phyloP scores from a whole-genome alignment of 2,797 vertebrate species.

The Neosilurus mollespiculum region DNA sequence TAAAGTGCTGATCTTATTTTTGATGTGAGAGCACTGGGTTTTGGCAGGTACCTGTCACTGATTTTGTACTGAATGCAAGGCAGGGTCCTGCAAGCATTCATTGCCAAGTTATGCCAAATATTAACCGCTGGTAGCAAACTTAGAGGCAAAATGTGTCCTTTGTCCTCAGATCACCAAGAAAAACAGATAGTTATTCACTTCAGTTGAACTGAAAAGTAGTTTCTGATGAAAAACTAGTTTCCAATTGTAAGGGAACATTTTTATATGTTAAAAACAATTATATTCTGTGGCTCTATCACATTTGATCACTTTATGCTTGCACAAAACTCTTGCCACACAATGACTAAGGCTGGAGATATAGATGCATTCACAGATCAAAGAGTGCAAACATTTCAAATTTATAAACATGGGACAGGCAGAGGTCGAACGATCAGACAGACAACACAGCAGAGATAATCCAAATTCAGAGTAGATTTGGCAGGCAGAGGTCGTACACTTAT shows the following conservation, averaged over 20 bases:
- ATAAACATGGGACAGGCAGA: too few relatives aligned
- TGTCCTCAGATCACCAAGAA: background rate
- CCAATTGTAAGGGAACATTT: background rate
- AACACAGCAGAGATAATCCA: too few relatives aligned
- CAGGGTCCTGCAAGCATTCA: background rate
- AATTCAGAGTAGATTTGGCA: too few relatives aligned
- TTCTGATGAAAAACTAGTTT: background rate
- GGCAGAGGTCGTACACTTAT: too few relatives aligned
- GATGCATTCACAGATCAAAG: too few relatives aligned
- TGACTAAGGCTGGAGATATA: too few relatives aligned
- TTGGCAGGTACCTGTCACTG: background rate
- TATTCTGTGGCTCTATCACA: too few relatives aligned
- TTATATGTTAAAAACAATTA: background rate
- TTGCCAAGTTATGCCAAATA: background rate
- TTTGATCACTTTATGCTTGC: background rate
- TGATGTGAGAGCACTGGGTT: background rate
- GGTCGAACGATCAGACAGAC: too few relatives aligned
- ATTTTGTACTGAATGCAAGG: background rate
- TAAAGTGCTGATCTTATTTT: background rate
- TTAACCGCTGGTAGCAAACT: background rate
- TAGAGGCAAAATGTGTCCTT: background rate
- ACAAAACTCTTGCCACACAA: background rate
- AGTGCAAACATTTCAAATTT: too few relatives aligned
- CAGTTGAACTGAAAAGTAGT: background rate
- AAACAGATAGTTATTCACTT: constrained; percentile 4